Percentiles rank a stretch among this genome's conserved stretches.
Evolutionary conservation across 2,113 vertebrate genomes (phyloP).

Genomic region (Cranoglanis bouderius): DNA sequence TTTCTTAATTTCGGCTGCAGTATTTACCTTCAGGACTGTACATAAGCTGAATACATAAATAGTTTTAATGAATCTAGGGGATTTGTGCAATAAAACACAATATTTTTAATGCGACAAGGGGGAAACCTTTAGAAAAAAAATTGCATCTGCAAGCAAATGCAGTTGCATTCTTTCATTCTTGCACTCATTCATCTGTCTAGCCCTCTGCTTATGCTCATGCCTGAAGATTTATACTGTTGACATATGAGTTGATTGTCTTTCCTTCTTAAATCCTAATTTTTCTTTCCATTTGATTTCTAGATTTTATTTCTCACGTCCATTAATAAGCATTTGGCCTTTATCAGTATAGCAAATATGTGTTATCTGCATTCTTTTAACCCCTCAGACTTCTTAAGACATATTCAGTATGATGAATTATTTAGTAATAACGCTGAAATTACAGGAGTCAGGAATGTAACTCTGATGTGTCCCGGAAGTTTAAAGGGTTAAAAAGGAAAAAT

Average conservation of each 20-base stretch:
- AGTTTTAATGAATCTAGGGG: not conserved
- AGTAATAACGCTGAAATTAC: not conserved
- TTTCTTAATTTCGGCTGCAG: conserved; percentile 11
- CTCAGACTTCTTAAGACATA: not conserved
- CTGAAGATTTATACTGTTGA: not conserved
- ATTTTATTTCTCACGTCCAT: not conserved
- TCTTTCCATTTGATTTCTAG: not conserved
- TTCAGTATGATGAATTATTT: not conserved
- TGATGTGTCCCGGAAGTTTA: not conserved
- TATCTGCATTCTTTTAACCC: not conserved
- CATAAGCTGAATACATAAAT: conserved; percentile 20
- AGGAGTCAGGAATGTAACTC: not conserved
- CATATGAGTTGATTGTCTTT: not conserved
- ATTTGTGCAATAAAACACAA: not conserved
- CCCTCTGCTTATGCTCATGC: not conserved
- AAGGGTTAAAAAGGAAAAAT: not conserved
- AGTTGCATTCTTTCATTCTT: not conserved
- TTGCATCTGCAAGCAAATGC: not conserved
- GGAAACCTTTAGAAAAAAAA: not conserved
- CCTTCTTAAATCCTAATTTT: not conserved
- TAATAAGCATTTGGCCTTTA: not conserved
- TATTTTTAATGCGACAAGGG: not conserved
- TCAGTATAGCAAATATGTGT: too few relatives aligned
- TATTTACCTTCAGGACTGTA: not conserved
- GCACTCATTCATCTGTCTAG: not conserved